Evolutionary conservation across 37 sponge, comb jelly and placozoan species (phyloP).

Genomic region (Geodia barretti): DNA sequence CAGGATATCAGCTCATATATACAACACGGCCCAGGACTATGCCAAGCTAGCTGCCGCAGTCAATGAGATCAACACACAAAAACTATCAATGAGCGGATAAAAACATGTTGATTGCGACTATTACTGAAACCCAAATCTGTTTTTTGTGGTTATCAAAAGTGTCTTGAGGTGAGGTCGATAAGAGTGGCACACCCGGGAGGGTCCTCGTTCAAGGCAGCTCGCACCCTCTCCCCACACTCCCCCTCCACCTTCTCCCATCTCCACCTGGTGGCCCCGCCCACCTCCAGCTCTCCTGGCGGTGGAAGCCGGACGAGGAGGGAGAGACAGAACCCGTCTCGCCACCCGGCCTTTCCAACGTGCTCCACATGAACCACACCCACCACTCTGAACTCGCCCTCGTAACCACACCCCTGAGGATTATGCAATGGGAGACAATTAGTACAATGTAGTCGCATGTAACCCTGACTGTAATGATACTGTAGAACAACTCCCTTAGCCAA

Average conservation of each 20-base stretch:
- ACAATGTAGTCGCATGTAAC: no score
- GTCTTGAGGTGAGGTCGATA: not conserved
- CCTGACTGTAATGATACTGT: no score
- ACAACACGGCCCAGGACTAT: conserved; percentile 34
- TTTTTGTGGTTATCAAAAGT: no score
- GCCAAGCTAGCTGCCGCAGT: not conserved
- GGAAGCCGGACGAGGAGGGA: conserved; percentile 17
- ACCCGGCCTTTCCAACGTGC: conserved; percentile 38
- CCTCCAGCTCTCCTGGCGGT: not conserved
- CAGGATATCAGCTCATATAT: conserved; percentile 75
- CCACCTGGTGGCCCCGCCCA: not conserved
- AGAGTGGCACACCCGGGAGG: not conserved
- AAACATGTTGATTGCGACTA: no score
- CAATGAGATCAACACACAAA: not conserved
- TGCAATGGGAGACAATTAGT: not conserved
- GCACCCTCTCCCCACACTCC: not conserved
- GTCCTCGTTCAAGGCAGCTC: not conserved
- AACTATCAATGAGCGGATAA: no score
- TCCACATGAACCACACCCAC: conserved; percentile 53
- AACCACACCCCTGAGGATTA: conserved; percentile 40
- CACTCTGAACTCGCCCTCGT: conserved; percentile 7
- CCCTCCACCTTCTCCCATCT: not conserved
- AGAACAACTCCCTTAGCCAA: no score
- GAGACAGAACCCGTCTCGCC: conserved; percentile 49
- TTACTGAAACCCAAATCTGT: no score